These are phyloP conservation scores for Ptychoptera albimana DNA, from an alignment of 2,888 invertebrate species.

Conservation along the genomic window DNA sequence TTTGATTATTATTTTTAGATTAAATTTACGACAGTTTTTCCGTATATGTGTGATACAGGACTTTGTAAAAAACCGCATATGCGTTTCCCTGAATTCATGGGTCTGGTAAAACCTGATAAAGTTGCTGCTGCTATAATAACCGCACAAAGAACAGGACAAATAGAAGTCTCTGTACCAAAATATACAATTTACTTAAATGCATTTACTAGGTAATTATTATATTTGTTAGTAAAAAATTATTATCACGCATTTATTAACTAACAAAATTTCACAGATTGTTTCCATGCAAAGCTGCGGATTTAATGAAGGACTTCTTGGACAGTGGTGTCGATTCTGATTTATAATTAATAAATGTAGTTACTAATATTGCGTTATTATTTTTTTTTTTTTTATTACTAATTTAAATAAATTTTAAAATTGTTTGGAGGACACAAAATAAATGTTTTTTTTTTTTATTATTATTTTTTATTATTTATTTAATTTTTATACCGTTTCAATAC, in stretches of 20 bases:
- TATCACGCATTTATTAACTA: too few species aligned
- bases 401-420: too few species aligned
- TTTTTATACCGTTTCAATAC: too few species aligned
- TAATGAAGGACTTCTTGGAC: slow-evolving; percentile 46
- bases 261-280: slow-evolving; percentile 32
- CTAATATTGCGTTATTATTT: too few species aligned
- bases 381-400: too few species aligned
- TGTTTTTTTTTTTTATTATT: too few species aligned
- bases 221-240: too few species aligned
- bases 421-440: too few species aligned
- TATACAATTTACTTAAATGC: slow-evolving; percentile 27
- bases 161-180: slow-evolving; percentile 47
- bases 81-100: slow-evolving; percentile 49
- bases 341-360: background rate
- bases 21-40: slow-evolving; percentile 68
- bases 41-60: slow-evolving; percentile 79
- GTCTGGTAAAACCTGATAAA: slow-evolving; percentile 42
- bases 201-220: slow-evolving; percentile 20
- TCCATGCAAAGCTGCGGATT: slow-evolving; percentile 35
- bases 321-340: slow-evolving; percentile 43
- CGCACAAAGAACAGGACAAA: slow-evolving; percentile 45
- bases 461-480: too few species aligned
- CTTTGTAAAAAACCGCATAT: slow-evolving; percentile 61
- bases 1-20: slow-evolving; percentile 35
- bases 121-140: slow-evolving; percentile 49